Base-by-base conservation (phyloP, 2,888 invertebrate genomes). In the Pandemis cinnamomeana region DNA sequence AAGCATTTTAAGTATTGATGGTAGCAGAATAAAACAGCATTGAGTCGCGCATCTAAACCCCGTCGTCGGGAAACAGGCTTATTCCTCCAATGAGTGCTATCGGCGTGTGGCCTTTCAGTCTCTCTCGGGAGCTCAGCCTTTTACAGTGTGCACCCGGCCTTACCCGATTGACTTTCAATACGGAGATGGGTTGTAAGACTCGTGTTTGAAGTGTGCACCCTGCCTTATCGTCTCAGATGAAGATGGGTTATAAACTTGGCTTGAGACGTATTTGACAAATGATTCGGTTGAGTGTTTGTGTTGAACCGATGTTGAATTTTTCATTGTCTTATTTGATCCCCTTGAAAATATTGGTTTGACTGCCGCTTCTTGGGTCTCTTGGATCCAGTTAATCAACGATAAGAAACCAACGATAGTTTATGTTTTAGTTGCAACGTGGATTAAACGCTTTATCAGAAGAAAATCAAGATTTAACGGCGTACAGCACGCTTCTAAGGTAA, bases 1-100 rank as follows among this genome's bases (percentile, higher is more conserved):
- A 86, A 89, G 88, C 85, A 88, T 89, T 90, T 93, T 92, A 93
- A 93, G 92, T 93, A 93, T 94, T 93, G 91, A 93, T 92, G 92
- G 89, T 84, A 89, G 89, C 86, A 88, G 92, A 92, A 93, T 93
- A 92, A 93, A 93, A 93, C 92, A 93, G 92, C 86, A 91, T 88
- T 90, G 91, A 92, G 89, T 91, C 90, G 89, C 90, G 89, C 92
- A 90, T 90, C 91, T 93, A 92, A 93, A 91, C 92, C 92, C 85
- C 86, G 85, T 83, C 89, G 91, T 88, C 90, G 92, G 91, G 91
- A 94, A 94, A 93, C 94, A 93, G 87, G 94, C 94, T 94, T 94
- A 94, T 92, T 92, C 92, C 87, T 86, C 83, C 91, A 91, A 92
- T 92, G 92, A 92, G 92, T 92, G 92, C 91, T 91, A 89, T 89